Evolutionary conservation across 2,797 vertebrate genomes (phyloP), one percentile per base, ranked within the genome.

Genomic region (Erpetoichthys calabaricus): DNA sequence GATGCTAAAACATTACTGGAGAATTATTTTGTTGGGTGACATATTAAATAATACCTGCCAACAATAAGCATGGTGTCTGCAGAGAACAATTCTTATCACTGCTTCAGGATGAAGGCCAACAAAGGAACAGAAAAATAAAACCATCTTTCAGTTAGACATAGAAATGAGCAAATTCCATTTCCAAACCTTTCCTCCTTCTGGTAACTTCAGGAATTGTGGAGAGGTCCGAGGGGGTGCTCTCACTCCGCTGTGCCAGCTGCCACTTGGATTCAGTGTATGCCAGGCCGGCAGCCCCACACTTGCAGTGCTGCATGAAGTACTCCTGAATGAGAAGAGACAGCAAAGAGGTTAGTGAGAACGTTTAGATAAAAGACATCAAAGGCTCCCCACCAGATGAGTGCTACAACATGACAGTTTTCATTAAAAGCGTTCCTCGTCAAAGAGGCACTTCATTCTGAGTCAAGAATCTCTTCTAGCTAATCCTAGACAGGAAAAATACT

Each of bases 121-220:
- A 25, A 25, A 25, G 25, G 25, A 25, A 25, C 25, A 25, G 25
- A 25, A 25, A 25, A 25, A 55, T 5, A 42, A 54, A 8, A 51
- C 5, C 25, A 25, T 25, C 2, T 25, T 25, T 25, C 25, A 25
- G 25, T 25, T 25, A 2, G 25, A 25, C 25, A 25, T 25, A 25
- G 65, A 56, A n/a, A 44, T 56, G 62, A 59, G 7, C 10, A 60
- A 70, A 69, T 73, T 7, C 8, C 7, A 7, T 51, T 25, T 53
- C 64, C 71, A 61, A 64, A 90, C 89, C 81, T 60, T 60, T 74
- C 60, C 59, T 72, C 10, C 72, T 81, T 0, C 8, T 72, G 52
- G 77, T 77, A 69, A 78, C 76, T 83, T 91, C 89, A 3, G 85
- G 82, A 70, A 92, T 89, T 66, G 86, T 88, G 62, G 83, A 86